A percentile compares a stretch with the other conserved stretches of the same genome.
These are phyloP conservation scores for Teinopalpus imperialis DNA, from an alignment of 2,888 invertebrate species.

Conservation along the genomic window DNA sequence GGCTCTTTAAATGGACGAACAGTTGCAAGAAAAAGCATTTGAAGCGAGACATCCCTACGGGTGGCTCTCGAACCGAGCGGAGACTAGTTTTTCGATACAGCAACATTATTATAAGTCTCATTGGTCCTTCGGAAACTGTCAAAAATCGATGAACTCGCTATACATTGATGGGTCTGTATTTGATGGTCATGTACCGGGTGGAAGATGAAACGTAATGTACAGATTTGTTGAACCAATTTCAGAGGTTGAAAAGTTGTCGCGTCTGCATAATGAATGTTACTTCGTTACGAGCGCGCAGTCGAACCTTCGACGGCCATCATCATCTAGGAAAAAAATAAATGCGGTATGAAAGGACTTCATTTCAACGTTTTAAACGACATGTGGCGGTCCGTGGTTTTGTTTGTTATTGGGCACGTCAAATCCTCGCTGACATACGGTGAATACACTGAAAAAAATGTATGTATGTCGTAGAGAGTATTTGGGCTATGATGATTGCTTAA, in stretches of 20 bases:
- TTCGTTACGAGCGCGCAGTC: slow-evolving; percentile 11
- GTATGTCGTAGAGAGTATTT: neutral
- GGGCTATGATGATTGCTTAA: too few relatives aligned
- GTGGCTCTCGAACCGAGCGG: slow-evolving; percentile 39
- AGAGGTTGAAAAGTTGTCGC: slow-evolving; percentile 1
- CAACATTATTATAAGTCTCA: slow-evolving; percentile 20
- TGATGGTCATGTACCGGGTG: neutral
- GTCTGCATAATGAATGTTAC: slow-evolving; percentile 10
- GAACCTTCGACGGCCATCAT: slow-evolving; percentile 9
- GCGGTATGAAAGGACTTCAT: slow-evolving; percentile 24
- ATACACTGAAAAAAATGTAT: slow-evolving; percentile 2
- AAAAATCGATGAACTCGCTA: slow-evolving; percentile 7
- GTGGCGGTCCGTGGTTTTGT: slow-evolving; percentile 2
- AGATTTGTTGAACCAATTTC: slow-evolving; percentile 1
- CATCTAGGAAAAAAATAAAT: slow-evolving; percentile 15
- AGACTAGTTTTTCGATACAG: slow-evolving; percentile 46
- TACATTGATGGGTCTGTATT: slow-evolving; percentile 20
- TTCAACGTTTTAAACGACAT: slow-evolving; percentile 15
- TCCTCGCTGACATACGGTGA: neutral
- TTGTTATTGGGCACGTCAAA: neutral
- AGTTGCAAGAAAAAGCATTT: slow-evolving; percentile 44
- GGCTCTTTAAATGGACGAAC: slow-evolving; percentile 53
- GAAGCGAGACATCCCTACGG: slow-evolving; percentile 49
- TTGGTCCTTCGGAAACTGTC: slow-evolving; percentile 11
- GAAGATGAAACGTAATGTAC: slow-evolving; percentile 15